Base-by-base conservation (phyloP, 37 sponge, comb jelly and placozoan genomes). In the Tethya wilhelma region DNA sequence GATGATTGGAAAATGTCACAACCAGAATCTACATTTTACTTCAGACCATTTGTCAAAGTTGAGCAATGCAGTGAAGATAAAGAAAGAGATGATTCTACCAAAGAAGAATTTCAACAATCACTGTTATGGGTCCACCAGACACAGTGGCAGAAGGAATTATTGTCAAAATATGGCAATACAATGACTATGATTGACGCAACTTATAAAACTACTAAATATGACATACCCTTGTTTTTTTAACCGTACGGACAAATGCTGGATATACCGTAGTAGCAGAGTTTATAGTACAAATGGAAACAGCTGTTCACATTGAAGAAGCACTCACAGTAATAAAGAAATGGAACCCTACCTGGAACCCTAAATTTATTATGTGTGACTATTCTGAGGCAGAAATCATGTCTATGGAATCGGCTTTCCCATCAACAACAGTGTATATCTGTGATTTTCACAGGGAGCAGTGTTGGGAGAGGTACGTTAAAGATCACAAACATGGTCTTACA, bases 251-350 rank as follows among this genome's bases (percentile, higher is more conserved):
- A 9, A 49, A 49, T 49, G 68, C 58, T 49, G 76, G 84, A n/a
- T 84, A 84, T 32, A 38, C 69, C 7, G 72, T 84, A 33, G 84
- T 75, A 31, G 84, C 76, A 38, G 84, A 84, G 32, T 84, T 84
- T 34, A 67, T 66, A 4, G 56, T 75, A 0, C 69, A 84, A 73
- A 26, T 20, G 2, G 45, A 70, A 40, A 30, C 71, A 4, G 71
- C 71, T 38, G 69, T 8, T 34, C 14, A 39, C 43, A 68, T 68
- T 44, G 46, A 70, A 37, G 71, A 38, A 37, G 71, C 69, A 36
- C 44, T 70, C 71, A 22, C 39, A 44, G 29, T 40, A 37, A 19
- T 70, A 44, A 70, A 44, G 71, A 23, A 31, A 3, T 70, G 45
- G 71, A 84, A 84, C 46, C 76, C 69, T 9, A 20, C 39, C 17